phyloP scores from a whole-genome alignment of 2,797 vertebrate genomes.

The Syndactyla subalaris region DNA sequence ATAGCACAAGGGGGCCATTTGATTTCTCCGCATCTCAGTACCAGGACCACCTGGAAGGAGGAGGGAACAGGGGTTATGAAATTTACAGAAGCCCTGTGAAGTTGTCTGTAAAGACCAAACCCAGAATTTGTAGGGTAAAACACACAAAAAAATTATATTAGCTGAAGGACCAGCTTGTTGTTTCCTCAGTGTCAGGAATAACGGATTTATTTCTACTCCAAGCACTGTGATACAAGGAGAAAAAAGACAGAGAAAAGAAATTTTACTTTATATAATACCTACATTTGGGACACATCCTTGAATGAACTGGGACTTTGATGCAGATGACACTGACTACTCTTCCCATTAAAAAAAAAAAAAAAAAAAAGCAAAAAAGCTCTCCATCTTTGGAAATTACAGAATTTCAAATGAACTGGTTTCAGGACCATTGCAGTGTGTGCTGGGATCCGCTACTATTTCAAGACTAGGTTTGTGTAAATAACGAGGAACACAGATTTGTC shows the following conservation, averaged over 20 bases:
- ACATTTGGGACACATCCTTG: neutral
- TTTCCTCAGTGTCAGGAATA: neutral
- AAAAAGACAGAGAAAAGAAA: neutral
- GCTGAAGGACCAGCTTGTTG: neutral
- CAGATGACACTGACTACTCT: neutral
- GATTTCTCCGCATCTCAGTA: neutral
- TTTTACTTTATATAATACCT: neutral
- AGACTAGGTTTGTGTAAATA: neutral
- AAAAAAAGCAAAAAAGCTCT: neutral
- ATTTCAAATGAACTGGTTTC: neutral
- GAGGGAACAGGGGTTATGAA: neutral
- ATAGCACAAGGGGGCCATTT: neutral
- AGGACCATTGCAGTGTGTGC: neutral
- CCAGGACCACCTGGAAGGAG: neutral
- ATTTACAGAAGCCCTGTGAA: neutral
- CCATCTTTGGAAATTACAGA: neutral
- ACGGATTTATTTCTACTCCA: neutral
- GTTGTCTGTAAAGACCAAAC: neutral
- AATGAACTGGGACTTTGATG: neutral
- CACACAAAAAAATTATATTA: neutral
- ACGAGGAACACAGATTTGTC: neutral
- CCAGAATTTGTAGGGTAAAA: neutral
- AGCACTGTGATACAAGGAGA: neutral
- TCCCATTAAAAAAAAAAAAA: neutral
- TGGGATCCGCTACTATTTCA: neutral